phyloP scores from a whole-genome alignment of 2,113 vertebrate species.

The Nyctereutes procyonoides region DNA sequence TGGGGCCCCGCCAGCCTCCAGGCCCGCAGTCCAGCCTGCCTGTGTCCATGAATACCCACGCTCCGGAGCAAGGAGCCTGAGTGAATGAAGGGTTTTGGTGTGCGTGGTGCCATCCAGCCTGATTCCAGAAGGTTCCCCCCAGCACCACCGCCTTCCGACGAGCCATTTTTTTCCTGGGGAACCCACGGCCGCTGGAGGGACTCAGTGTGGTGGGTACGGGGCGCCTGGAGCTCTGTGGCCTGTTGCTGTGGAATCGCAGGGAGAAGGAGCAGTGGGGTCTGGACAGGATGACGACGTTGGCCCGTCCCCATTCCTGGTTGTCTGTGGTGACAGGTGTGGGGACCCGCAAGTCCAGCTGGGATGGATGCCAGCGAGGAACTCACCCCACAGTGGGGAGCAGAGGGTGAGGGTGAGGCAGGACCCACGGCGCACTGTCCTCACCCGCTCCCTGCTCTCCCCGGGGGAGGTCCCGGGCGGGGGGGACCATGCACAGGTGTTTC shows the following conservation, averaged over 20 bases:
- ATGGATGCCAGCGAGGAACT: not conserved
- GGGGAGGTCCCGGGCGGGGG: not conserved
- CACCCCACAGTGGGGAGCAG: not conserved
- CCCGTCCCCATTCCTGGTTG: not conserved
- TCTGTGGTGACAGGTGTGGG: not conserved
- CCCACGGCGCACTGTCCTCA: no score
- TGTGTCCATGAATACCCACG: fast-evolving
- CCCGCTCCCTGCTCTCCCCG: not conserved
- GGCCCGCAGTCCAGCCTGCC: not conserved
- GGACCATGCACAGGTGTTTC: fast-evolving
- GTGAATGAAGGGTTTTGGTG: not conserved
- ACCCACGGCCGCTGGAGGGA: not conserved
- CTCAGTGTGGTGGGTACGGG: not conserved
- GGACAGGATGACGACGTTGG: not conserved
- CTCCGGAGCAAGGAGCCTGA: not conserved
- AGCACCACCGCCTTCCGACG: not conserved
- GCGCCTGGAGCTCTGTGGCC: not conserved
- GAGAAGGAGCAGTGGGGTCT: not conserved
- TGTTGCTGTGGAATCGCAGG: not conserved
- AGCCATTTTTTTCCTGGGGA: not conserved
- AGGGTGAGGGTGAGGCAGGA: not conserved
- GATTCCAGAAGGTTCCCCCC: not conserved
- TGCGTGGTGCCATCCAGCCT: not conserved
- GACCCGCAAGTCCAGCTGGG: not conserved
- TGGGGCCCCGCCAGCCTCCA: fast-evolving